These are phyloP conservation scores for Radopholus similis DNA, from an alignment of 1,140 invertebrate species.

Conservation along the genomic window DNA sequence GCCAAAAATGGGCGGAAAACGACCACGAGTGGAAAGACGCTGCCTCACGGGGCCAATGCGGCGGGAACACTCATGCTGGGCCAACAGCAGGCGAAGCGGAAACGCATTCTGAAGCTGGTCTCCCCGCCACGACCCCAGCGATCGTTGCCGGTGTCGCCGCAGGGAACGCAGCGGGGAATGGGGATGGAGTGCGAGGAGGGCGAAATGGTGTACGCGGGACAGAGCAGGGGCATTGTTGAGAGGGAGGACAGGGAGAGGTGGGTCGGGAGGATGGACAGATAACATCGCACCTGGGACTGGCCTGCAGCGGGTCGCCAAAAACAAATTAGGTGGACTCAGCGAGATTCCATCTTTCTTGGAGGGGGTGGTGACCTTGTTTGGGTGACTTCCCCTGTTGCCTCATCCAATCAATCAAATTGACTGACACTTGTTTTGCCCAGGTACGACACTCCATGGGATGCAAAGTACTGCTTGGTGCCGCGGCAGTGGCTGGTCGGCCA, in stretches of 20 bases:
- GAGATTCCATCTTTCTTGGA: background rate
- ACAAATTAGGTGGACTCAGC: background rate
- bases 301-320: too few species aligned
- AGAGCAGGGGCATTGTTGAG: background rate
- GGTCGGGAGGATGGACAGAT: background rate
- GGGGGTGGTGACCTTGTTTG: background rate
- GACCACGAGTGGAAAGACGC: too few species aligned
- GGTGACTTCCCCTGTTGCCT: background rate
- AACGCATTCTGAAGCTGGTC: conserved; percentile 5
- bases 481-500: conserved; percentile 8
- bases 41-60: too few species aligned
- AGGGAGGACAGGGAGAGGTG: conserved; percentile 7
- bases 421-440: background rate
- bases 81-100: background rate
- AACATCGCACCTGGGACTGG: too few species aligned
- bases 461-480: conserved; percentile 23
- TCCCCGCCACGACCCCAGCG: conserved; percentile 3
- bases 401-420: background rate
- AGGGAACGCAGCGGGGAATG: background rate
- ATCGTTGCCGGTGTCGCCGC: background rate
- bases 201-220: background rate
- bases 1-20: background rate
- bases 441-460: conserved; percentile 33
- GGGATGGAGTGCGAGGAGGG: background rate
- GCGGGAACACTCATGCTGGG: too few species aligned